Conservation (phyloP, 2,888 invertebrate genomes). For the Drosophila falleni region DNA sequence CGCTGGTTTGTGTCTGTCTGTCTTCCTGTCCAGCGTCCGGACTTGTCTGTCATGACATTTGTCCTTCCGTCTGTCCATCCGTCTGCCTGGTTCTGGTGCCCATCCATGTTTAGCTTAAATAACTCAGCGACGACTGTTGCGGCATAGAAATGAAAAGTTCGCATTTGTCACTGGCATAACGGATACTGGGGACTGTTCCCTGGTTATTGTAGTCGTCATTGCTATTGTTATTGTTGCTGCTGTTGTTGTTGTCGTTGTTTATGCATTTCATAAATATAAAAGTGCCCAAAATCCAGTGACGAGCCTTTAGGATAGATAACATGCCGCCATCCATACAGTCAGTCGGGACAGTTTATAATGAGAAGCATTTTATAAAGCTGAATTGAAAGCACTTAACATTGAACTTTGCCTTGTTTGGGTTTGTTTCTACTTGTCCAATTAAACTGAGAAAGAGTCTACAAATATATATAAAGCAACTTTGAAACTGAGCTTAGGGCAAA, state of each 20-base stretch:
- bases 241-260: conserved; percentile 55
- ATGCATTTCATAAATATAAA: conserved; percentile 71
- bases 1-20: conserved; percentile 33
- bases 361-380: conserved; percentile 39
- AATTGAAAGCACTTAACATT: conserved; percentile 48
- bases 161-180: conserved; percentile 60
- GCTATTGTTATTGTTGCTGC: conserved; percentile 38
- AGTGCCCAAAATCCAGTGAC: conserved; percentile 63
- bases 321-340: conserved; percentile 17
- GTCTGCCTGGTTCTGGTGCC: conserved; percentile 40
- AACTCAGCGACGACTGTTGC: conserved; percentile 61
- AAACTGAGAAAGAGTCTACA: conserved; percentile 4
- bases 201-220: conserved; percentile 30
- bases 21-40: conserved; percentile 52
- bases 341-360: conserved; percentile 39
- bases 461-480: conserved; percentile 3
- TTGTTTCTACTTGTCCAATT: conserved; percentile 21
- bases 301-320: conserved; percentile 54
- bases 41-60: conserved; percentile 64
- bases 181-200: conserved; percentile 37
- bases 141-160: conserved; percentile 64
- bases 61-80: conserved; percentile 36
- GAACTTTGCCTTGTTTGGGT: conserved; percentile 31
- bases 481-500: background rate
- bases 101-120: conserved; percentile 69